Percentiles rank a stretch among this genome's conserved stretches.
These are phyloP conservation scores for Chaetogeoica ovagalla DNA, from an alignment of 2,888 invertebrate genomes.

Conservation along the genomic window DNA sequence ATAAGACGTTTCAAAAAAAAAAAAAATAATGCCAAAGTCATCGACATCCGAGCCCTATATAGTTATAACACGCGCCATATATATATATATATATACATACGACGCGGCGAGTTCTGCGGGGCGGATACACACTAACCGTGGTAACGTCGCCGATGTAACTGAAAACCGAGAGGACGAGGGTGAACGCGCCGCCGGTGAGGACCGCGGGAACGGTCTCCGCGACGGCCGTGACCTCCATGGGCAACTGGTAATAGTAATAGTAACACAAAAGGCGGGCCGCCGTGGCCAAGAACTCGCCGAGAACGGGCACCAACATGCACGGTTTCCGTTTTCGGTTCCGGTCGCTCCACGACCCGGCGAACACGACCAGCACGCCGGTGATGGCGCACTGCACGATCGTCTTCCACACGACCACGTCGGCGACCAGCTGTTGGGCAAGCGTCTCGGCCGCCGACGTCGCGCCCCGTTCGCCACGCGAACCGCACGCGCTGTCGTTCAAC, in stretches of 20 bases:
- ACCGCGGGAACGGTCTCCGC: constrained; percentile 82
- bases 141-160: constrained; percentile 90
- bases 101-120: no score
- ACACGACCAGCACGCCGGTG: constrained; percentile 78
- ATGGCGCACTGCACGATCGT: constrained; percentile 79
- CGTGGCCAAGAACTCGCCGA: constrained; percentile 78
- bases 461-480: constrained; percentile 66
- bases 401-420: constrained; percentile 83
- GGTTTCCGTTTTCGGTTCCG: constrained; percentile 71
- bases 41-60: no score
- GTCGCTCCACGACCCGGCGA: constrained; percentile 72
- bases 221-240: constrained; percentile 76
- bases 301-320: constrained; percentile 81
- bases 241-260: constrained; percentile 75
- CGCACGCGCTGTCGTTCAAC: constrained; percentile 74
- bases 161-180: constrained; percentile 87
- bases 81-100: no score
- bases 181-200: constrained; percentile 82
- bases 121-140: constrained; percentile 60
- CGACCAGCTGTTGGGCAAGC: constrained; percentile 72
- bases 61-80: no score
- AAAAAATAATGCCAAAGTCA: no score
- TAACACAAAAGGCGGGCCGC: constrained; percentile 78
- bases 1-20: no score
- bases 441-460: constrained; percentile 67